These are phyloP conservation scores for Diplogasteroides magnus DNA, from an alignment of 1,140 invertebrate genomes.

Conservation along the genomic window DNA sequence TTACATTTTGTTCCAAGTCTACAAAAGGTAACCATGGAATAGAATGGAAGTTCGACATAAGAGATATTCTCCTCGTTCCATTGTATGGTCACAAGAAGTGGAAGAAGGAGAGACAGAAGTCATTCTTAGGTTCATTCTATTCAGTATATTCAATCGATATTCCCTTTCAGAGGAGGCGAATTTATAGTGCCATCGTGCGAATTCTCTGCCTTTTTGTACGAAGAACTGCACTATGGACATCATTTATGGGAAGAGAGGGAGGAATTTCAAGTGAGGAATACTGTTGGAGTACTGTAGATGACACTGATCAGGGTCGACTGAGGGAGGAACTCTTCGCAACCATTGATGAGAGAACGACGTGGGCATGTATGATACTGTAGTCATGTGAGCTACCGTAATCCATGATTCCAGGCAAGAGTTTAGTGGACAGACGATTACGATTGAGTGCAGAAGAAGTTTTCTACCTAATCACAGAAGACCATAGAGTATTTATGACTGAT, in stretches of 20 bases:
- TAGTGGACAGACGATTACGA: neutral
- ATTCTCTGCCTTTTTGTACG: neutral
- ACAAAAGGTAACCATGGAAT: neutral
- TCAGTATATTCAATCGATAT: neutral
- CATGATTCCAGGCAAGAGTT: constrained; percentile 2
- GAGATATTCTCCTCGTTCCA: neutral
- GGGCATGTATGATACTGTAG: neutral
- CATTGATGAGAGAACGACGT: neutral
- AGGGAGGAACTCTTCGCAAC: neutral
- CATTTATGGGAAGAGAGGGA: constrained; percentile 2
- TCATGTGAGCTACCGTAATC: neutral
- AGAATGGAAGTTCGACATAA: neutral
- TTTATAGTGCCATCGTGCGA: neutral
- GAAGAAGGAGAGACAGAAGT: neutral
- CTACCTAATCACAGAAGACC: constrained; percentile 4
- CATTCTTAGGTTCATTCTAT: neutral
- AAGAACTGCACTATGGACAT: neutral
- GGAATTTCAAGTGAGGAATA: neutral
- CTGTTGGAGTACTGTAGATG: neutral
- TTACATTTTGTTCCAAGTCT: neutral
- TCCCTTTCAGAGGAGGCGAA: neutral
- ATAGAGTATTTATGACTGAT: neutral
- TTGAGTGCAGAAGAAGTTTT: constrained; percentile 7
- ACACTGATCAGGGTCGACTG: neutral
- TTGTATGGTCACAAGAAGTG: neutral